Conservation (phyloP, 2,888 invertebrate species). For the Bruchidius siliquastri region DNA sequence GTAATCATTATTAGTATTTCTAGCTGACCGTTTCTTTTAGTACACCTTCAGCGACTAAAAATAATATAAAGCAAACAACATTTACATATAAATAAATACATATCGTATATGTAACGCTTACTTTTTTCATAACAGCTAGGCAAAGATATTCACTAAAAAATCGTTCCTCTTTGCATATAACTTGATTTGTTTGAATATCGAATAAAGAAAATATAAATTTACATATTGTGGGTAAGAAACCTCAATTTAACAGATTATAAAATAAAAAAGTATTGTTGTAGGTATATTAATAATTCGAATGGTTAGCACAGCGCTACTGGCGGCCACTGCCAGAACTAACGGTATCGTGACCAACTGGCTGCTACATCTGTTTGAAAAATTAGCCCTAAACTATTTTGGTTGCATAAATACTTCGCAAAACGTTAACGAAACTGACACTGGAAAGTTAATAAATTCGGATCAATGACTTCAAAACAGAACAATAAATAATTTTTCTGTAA, state of each 20-base stretch:
- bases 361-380: too few relatives aligned
- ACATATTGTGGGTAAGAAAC: constrained; percentile 21
- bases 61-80: constrained; percentile 38
- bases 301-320: too few relatives aligned
- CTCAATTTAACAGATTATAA: constrained; percentile 33
- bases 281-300: neutral
- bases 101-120: constrained; percentile 5
- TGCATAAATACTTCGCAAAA: too few relatives aligned
- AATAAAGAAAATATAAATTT: neutral
- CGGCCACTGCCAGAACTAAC: too few relatives aligned
- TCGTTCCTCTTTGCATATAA: neutral
- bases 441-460: too few relatives aligned
- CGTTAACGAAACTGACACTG: too few relatives aligned
- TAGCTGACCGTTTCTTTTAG: neutral
- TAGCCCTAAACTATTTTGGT: too few relatives aligned
- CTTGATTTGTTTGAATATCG: neutral
- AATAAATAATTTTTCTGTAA: too few relatives aligned
- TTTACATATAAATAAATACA: constrained; percentile 32
- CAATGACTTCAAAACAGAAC: too few relatives aligned
- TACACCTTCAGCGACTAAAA: neutral
- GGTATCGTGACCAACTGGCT: too few relatives aligned
- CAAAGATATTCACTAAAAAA: neutral
- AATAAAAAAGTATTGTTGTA: neutral
- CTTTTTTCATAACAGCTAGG: neutral
- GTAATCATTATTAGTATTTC: neutral